A percentile compares a stretch with the other conserved stretches of the same genome.
Conservation (phyloP, 1,140 invertebrate species). For the Orchesella cincta region DNA sequence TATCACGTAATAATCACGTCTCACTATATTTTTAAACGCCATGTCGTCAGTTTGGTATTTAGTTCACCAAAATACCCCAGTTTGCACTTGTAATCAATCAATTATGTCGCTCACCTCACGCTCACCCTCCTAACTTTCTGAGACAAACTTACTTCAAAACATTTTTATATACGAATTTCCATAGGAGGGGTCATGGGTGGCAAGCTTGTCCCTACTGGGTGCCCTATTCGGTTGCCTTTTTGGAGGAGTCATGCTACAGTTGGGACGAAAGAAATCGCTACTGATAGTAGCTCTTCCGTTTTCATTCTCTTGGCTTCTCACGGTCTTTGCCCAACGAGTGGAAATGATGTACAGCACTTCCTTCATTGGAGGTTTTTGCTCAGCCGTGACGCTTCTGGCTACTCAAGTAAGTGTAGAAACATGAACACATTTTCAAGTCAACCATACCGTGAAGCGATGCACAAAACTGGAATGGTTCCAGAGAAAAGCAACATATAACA, state of each 20-base stretch:
- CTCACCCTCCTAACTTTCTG: too few relatives aligned
- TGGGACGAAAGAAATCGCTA: slow-evolving; percentile 69
- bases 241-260: slow-evolving; percentile 71
- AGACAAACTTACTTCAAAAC: too few relatives aligned
- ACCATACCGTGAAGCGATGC: not conserved
- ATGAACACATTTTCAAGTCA: too few relatives aligned
- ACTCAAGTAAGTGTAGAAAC: slow-evolving; percentile 69
- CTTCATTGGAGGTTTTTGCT: slow-evolving; percentile 76
- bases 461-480: not conserved
- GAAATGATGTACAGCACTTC: slow-evolving; percentile 75
- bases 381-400: slow-evolving; percentile 75
- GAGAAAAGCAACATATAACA: not conserved
- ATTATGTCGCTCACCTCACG: too few relatives aligned
- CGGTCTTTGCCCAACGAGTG: slow-evolving; percentile 71
- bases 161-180: not conserved
- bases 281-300: slow-evolving; percentile 70
- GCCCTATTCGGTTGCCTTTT: slow-evolving; percentile 75
- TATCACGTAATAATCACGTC: too few relatives aligned
- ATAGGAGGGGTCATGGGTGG: slow-evolving; percentile 78
- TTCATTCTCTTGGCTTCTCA: slow-evolving; percentile 73
- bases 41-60: too few relatives aligned
- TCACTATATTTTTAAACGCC: too few relatives aligned
- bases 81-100: too few relatives aligned
- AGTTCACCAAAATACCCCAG: too few relatives aligned
- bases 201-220: slow-evolving; percentile 74